Conservation (phyloP, 2,797 vertebrate genomes). For the Hapalemur alaotrensis region DNA sequence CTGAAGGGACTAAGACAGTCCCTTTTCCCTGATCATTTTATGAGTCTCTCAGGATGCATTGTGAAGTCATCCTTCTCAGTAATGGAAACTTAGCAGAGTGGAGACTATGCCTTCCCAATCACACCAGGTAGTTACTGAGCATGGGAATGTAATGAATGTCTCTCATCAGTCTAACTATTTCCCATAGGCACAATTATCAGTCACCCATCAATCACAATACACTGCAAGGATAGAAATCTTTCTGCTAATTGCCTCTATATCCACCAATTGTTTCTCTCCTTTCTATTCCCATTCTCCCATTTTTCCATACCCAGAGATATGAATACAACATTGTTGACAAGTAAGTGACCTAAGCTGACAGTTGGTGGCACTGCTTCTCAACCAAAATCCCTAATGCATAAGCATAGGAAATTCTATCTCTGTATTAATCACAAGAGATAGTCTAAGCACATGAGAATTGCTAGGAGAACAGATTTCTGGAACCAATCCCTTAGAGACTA, state of each 20-base stretch:
- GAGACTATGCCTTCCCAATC: background rate
- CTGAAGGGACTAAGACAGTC: background rate
- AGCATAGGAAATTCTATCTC: background rate
- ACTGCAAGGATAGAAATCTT: background rate
- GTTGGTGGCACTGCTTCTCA: conserved; percentile 73
- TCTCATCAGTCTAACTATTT: background rate
- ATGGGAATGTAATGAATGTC: background rate
- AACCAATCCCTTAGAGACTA: background rate
- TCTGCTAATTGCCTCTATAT: background rate
- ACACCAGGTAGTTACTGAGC: background rate
- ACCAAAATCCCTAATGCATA: conserved; percentile 28
- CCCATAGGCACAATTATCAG: background rate
- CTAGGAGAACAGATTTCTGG: background rate
- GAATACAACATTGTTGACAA: background rate
- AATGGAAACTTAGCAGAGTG: background rate
- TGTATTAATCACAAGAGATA: background rate
- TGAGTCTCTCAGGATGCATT: background rate
- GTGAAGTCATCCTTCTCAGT: background rate
- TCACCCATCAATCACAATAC: background rate
- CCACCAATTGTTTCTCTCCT: background rate
- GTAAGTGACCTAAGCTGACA: conserved; percentile 40
- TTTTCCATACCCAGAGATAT: background rate
- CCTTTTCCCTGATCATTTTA: background rate
- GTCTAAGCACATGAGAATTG: background rate
- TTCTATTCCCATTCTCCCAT: background rate